These are phyloP conservation scores for Pseudocheirus occidentalis DNA, from an alignment of 2,797 vertebrate genomes.

Conservation along the genomic window DNA sequence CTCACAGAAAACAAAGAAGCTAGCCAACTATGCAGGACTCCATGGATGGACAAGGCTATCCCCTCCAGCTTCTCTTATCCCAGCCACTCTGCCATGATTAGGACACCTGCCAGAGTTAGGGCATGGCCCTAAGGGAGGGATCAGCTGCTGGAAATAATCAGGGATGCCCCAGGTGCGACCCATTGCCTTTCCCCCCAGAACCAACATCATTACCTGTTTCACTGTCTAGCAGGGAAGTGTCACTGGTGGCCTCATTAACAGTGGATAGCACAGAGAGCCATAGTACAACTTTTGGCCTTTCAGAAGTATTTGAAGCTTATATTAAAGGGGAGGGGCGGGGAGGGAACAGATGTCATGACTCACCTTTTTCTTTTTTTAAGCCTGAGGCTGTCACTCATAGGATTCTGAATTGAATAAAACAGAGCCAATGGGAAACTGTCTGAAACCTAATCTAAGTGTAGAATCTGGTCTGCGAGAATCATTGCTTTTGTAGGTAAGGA, in stretches of 20 bases:
- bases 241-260: constrained; percentile 79
- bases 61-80: constrained; percentile 30
- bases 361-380: constrained; percentile 67
- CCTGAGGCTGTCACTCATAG: constrained; percentile 66
- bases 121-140: constrained; percentile 52
- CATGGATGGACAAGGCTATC: neutral
- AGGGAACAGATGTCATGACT: constrained; percentile 71
- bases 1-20: neutral
- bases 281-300: constrained; percentile 72
- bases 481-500: constrained; percentile 62
- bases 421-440: constrained; percentile 35
- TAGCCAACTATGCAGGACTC: neutral
- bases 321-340: constrained; percentile 62
- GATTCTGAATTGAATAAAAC: constrained; percentile 63
- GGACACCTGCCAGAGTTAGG: constrained; percentile 44
- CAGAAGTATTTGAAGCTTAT: constrained; percentile 70
- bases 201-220: constrained; percentile 65
- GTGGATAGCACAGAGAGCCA: constrained; percentile 67
- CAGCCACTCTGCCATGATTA: constrained; percentile 54
- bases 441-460: constrained; percentile 50
- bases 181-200: constrained; percentile 52
- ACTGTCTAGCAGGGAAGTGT: constrained; percentile 66
- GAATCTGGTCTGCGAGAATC: constrained; percentile 36
- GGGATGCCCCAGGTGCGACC: constrained; percentile 62
- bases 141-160: constrained; percentile 74